Conservation (phyloP, 2,797 vertebrate genomes). For the Poecilia gillii region DNA sequence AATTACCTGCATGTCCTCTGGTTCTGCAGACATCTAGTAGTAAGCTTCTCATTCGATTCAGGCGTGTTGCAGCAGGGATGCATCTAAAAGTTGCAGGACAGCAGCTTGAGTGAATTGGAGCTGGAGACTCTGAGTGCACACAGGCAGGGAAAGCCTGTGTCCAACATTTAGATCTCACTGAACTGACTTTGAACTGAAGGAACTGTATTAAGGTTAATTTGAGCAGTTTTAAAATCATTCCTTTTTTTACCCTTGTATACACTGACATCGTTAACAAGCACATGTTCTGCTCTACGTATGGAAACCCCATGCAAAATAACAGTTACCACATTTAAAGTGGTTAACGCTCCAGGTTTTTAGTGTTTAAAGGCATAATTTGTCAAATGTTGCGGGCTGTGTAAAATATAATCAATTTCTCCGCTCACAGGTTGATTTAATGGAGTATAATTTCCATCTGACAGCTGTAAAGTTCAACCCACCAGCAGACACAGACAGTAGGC, state of each 20-base stretch:
- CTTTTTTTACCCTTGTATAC: background rate
- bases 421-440: conserved; percentile 20
- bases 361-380: conserved; percentile 3
- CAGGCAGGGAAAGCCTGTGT: background rate
- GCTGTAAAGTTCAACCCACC: conserved; percentile 44
- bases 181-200: background rate
- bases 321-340: background rate
- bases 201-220: background rate
- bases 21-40: background rate
- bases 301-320: background rate
- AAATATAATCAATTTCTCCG: conserved; percentile 13
- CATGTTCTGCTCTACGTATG: background rate
- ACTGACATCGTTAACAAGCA: background rate
- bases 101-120: background rate
- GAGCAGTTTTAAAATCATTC: background rate
- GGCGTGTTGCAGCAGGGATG: background rate
- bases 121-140: background rate
- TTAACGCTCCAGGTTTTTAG: background rate
- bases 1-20: background rate
- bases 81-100: background rate
- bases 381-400: background rate
- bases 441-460: conserved; percentile 29
- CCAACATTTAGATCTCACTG: background rate
- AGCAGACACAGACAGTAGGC: conserved; percentile 19
- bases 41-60: background rate